These are phyloP conservation scores for Drosophila littoralis DNA, from an alignment of 1,140 invertebrate genomes.

Conservation along the genomic window DNA sequence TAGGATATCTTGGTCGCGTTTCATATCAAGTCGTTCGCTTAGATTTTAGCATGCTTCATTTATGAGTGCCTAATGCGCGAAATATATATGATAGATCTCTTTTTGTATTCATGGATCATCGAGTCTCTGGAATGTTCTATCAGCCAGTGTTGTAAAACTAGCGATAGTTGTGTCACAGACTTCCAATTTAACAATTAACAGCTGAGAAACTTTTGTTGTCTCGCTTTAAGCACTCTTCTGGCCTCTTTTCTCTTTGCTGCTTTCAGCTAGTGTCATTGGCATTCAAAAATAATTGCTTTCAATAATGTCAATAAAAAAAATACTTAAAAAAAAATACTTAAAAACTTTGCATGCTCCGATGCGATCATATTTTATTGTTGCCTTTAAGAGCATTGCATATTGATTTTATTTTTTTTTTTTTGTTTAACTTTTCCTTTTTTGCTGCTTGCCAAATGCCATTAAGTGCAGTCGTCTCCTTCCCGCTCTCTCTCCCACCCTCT, in stretches of 20 bases:
- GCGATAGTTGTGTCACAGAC: no score
- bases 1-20: constrained; percentile 38
- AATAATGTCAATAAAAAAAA: neutral
- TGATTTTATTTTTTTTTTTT: neutral
- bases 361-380: no score
- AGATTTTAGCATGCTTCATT: constrained; percentile 10
- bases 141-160: no score
- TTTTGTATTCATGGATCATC: no score
- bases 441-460: constrained; percentile 4
- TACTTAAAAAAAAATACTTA: neutral
- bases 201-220: no score
- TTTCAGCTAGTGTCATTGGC: no score
- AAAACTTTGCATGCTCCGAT: no score
- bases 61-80: no score
- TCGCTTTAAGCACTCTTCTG: no score
- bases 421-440: neutral
- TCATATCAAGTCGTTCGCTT: constrained; percentile 12
- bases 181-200: no score
- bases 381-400: neutral
- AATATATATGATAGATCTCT: no score
- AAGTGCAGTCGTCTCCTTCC: neutral
- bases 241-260: neutral
- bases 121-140: no score
- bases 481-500: neutral
- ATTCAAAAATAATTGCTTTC: neutral